Base-by-base conservation (phyloP, 2,888 invertebrate genomes). In the Hyposoter dolosus region DNA sequence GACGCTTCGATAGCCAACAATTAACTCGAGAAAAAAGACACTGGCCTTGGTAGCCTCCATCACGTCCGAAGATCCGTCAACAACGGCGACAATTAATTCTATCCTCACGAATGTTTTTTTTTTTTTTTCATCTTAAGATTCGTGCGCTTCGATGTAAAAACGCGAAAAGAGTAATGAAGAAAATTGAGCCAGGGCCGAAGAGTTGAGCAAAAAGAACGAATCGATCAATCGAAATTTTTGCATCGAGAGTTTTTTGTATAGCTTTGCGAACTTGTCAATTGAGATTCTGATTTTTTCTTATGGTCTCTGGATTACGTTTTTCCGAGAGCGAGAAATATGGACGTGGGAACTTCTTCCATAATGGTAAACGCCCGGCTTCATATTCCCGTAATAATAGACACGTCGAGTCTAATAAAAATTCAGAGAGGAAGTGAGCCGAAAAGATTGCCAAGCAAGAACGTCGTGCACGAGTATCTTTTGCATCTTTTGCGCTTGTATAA, bases 351-450 rank as follows among this genome's bases (percentile, higher is more conserved):
- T 23, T 45, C 53, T 82, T 19, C n/a, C 74, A 40, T 47, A 47
- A 50, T 23, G 50, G 47, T 15, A 65, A 35, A 84, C 66, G 68
- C 82, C n/a, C 15, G 47, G 77, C 50, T 43, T 76, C 45, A 65
- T 78, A 63, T 78, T 85, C 82, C 82, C 50, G 71, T 71, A 85
- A 85, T 85, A 85, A 82, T 76, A 65, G 75, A 79, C 71, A 65
- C 76, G 65, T 69, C 78, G 63, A 43, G 66, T 75, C 69, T 79
- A 69, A 82, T 79, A 65, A 85, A 85, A 85, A 85, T 82, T 82
- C 75, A 82, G 69, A 66, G 50, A 85, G 82, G 78, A 85, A 85
- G 75, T 50, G 74, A 85, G 69, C 78, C 85, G 78, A 60, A 65
- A 40, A 69, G 56, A 82, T 84, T 84, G 74, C 77, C 47, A 74